These are phyloP conservation scores for Montifringilla adamsi DNA, from an alignment of 2,113 vertebrate genomes.

Conservation along the genomic window DNA sequence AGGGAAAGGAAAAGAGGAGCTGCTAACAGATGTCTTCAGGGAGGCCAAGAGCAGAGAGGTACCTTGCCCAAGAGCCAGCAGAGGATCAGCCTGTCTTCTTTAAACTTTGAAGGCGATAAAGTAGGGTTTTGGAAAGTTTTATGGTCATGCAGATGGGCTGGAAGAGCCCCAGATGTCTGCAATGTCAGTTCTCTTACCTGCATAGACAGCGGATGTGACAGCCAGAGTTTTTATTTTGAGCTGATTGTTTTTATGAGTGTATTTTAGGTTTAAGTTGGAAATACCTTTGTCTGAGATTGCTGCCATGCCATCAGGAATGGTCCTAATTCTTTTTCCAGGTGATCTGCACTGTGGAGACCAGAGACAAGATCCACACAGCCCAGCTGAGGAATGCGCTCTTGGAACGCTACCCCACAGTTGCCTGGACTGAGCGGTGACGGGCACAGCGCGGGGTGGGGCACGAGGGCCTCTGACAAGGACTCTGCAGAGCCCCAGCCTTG, in stretches of 20 bases:
- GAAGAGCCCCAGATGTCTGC: background rate
- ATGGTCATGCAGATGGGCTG: background rate
- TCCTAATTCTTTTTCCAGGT: slow-evolving; percentile 76
- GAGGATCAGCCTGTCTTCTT: background rate
- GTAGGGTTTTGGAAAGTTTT: background rate
- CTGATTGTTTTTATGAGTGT: background rate
- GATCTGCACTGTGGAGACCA: slow-evolving; percentile 85
- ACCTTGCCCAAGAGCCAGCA: background rate
- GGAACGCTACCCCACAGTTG: slow-evolving; percentile 81
- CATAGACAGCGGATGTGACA: rapidly evolving
- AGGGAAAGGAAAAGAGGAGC: background rate
- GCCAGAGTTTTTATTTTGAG: background rate
- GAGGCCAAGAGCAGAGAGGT: background rate
- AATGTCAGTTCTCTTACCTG: background rate
- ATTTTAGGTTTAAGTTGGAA: background rate
- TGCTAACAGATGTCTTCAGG: background rate
- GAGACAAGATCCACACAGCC: slow-evolving; percentile 81
- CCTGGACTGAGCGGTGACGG: slow-evolving; percentile 82
- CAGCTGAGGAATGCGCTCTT: slow-evolving; percentile 77
- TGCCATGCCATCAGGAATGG: background rate
- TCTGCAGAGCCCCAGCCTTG: background rate
- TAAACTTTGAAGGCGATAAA: background rate
- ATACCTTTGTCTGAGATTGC: background rate
- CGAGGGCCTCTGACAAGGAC: background rate
- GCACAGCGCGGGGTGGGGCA: background rate